A percentile compares a stretch with the other conserved stretches of the same genome.
These are phyloP conservation scores for Venturia canescens DNA, from an alignment of 1,140 invertebrate genomes.

Conservation along the genomic window DNA sequence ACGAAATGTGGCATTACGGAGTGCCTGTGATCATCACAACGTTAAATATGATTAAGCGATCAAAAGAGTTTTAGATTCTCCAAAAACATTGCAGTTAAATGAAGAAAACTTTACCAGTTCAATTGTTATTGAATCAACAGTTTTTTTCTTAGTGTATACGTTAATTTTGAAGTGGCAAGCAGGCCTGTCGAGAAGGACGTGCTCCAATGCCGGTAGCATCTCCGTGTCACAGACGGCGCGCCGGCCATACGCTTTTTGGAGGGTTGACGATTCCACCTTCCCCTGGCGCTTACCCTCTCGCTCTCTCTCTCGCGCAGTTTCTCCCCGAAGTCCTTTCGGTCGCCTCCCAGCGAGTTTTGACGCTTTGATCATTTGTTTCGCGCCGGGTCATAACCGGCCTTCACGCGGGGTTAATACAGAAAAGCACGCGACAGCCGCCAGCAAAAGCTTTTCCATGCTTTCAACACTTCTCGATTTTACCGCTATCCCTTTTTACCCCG, in stretches of 20 bases:
- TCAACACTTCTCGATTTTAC: conserved; percentile 37
- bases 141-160: neutral
- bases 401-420: conserved; percentile 49
- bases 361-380: conserved; percentile 68
- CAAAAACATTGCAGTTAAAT: too few species aligned
- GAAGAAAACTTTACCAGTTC: too few species aligned
- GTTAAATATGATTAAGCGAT: too few species aligned
- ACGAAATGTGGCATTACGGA: too few species aligned
- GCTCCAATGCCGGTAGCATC: conserved; percentile 31
- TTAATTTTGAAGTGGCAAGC: conserved; percentile 34
- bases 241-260: conserved; percentile 23
- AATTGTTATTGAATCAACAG: too few species aligned
- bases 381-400: conserved; percentile 60
- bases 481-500: neutral
- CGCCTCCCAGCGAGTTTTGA: conserved; percentile 59
- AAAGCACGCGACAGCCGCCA: conserved; percentile 58
- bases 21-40: too few species aligned
- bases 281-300: conserved; percentile 25
- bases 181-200: conserved; percentile 32
- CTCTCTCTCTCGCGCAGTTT: conserved; percentile 54
- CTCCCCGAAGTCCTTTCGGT: conserved; percentile 60
- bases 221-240: neutral
- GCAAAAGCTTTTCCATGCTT: conserved; percentile 45
- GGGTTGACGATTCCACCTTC: conserved; percentile 15
- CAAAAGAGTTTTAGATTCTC: too few species aligned